Percentiles rank a stretch among this genome's conserved stretches.
These are phyloP conservation scores for Tiliqua scincoides DNA, from an alignment of 2,113 vertebrate genomes.

Conservation along the genomic window DNA sequence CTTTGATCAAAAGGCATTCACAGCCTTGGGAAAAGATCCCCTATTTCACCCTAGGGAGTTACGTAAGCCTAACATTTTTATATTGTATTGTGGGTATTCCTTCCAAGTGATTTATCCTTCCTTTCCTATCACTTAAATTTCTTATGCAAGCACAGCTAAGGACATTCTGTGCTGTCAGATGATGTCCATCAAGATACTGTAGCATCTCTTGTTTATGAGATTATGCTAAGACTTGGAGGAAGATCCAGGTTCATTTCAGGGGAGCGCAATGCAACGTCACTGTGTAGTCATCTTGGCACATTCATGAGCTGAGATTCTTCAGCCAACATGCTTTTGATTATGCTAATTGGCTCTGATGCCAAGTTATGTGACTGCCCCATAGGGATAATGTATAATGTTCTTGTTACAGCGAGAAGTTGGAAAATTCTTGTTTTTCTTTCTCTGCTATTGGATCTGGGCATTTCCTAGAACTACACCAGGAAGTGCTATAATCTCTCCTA, in stretches of 20 bases:
- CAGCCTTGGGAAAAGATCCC: neutral
- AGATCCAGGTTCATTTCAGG: constrained; percentile 33
- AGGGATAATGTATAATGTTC: neutral
- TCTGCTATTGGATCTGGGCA: neutral
- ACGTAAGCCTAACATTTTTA: neutral
- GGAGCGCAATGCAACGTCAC: neutral
- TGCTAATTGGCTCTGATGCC: neutral
- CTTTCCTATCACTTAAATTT: neutral
- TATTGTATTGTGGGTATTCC: neutral
- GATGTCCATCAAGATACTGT: constrained; percentile 11
- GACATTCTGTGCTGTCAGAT: constrained; percentile 38
- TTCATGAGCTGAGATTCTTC: neutral
- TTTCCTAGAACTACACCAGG: neutral
- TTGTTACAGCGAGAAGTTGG: neutral
- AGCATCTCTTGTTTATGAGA: constrained; percentile 34
- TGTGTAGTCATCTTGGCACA: neutral
- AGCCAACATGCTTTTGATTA: neutral
- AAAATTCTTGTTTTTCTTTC: neutral
- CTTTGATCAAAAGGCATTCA: neutral
- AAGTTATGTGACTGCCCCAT: neutral
- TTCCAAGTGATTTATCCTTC: neutral
- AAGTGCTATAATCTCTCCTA: neutral
- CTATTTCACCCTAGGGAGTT: neutral
- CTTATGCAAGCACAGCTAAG: neutral
- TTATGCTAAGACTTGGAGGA: constrained; percentile 8